phyloP scores from a whole-genome alignment of 2,113 vertebrate species.

The Apus apus region DNA sequence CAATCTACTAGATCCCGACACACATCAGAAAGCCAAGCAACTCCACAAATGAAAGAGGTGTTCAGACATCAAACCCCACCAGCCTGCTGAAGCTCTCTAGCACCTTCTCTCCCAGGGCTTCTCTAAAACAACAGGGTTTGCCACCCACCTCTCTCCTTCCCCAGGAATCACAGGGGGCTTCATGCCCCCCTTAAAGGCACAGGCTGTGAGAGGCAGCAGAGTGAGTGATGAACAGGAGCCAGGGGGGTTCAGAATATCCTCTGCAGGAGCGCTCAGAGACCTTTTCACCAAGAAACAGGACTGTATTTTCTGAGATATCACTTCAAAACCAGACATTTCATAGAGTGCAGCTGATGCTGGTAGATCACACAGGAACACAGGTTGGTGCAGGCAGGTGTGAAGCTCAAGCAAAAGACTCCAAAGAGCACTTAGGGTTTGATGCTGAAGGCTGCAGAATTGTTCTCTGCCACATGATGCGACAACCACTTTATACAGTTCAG shows the following conservation, averaged over 20 bases:
- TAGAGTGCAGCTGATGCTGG: not conserved
- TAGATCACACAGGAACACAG: fast-evolving
- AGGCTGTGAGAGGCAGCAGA: fast-evolving
- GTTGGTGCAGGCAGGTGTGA: fast-evolving
- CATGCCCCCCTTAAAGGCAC: not conserved
- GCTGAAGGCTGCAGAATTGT: not conserved
- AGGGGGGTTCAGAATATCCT: not conserved
- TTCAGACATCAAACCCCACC: not conserved
- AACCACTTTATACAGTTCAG: not conserved
- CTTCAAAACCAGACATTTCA: not conserved
- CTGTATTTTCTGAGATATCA: not conserved
- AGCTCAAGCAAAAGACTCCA: not conserved
- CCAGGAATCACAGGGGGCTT: not conserved
- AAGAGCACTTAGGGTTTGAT: not conserved
- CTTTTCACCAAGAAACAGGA: not conserved
- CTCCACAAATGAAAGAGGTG: fast-evolving
- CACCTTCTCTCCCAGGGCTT: not conserved
- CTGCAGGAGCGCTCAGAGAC: not conserved
- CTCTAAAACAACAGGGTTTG: not conserved
- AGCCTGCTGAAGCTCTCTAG: not conserved
- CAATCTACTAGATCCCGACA: not conserved
- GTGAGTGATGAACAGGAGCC: fast-evolving
- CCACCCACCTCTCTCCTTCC: not conserved
- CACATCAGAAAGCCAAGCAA: not conserved
- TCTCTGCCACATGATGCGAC: not conserved